These are phyloP conservation scores for Bambusicola thoracicus DNA, from an alignment of 2,113 vertebrate genomes.

Conservation along the genomic window DNA sequence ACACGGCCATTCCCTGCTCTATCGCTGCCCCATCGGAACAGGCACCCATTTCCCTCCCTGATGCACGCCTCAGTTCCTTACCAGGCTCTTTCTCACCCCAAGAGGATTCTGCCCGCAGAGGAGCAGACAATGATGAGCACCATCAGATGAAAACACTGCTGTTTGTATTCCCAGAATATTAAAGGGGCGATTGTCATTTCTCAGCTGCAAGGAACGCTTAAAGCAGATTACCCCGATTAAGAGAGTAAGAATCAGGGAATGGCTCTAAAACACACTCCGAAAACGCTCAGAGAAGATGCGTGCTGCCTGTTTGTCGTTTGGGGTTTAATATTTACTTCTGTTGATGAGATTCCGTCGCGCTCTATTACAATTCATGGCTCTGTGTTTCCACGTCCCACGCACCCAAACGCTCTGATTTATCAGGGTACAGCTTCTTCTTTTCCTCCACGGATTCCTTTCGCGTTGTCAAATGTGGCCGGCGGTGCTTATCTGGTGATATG, in stretches of 20 bases:
- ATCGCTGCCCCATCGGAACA: background rate
- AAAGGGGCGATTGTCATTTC: constrained; percentile 47
- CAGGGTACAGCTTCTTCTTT: constrained; percentile 37
- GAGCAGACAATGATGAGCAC: background rate
- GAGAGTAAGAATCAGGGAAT: constrained; percentile 42
- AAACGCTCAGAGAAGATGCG: constrained; percentile 31
- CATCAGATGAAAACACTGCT: background rate
- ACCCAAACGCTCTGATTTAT: constrained; percentile 80
- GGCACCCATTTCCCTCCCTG: background rate
- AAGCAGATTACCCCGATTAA: constrained; percentile 58
- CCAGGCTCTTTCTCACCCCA: background rate
- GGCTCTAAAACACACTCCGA: background rate
- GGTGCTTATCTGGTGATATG: constrained; percentile 66
- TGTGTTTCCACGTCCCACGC: constrained; percentile 76
- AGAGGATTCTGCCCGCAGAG: background rate
- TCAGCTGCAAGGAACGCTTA: constrained; percentile 44
- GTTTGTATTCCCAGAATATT: constrained; percentile 38
- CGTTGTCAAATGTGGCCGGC: constrained; percentile 50
- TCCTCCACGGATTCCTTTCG: background rate
- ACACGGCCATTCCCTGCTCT: background rate
- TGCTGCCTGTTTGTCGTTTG: constrained; percentile 57
- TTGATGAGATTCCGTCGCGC: constrained; percentile 80
- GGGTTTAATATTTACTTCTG: constrained; percentile 82
- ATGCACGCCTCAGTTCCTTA: background rate
- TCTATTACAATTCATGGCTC: constrained; percentile 82